These are phyloP conservation scores for Drosophila paulistorum DNA, from an alignment of 1,140 invertebrate species.

Conservation along the genomic window DNA sequence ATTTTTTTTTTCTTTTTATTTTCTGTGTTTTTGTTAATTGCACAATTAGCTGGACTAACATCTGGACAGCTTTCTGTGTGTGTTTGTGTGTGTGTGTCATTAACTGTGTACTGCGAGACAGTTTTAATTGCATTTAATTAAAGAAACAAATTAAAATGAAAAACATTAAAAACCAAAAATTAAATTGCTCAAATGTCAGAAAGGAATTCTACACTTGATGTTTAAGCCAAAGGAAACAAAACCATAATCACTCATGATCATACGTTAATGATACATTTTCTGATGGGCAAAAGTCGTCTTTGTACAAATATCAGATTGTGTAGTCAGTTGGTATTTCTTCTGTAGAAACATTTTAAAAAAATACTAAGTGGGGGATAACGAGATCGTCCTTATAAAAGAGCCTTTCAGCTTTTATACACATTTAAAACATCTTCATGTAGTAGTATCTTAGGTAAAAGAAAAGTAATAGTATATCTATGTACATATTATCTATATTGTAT, in stretches of 20 bases:
- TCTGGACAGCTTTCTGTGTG: slow-evolving; percentile 63
- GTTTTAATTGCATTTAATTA: slow-evolving; percentile 77
- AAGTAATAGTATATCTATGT: too few relatives aligned
- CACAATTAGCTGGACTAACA: slow-evolving; percentile 71
- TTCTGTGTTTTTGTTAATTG: slow-evolving; percentile 62
- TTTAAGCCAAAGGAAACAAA: neutral
- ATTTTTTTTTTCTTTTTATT: neutral
- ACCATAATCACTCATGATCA: neutral
- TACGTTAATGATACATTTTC: neutral
- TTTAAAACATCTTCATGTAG: too few relatives aligned
- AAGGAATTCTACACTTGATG: neutral
- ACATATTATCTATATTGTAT: too few relatives aligned
- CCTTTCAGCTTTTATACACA: too few relatives aligned
- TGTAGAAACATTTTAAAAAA: too few relatives aligned
- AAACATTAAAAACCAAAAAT: slow-evolving; percentile 52
- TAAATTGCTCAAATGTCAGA: slow-evolving; percentile 4
- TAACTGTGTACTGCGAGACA: slow-evolving; percentile 29
- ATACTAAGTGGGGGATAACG: too few relatives aligned
- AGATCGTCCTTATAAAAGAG: too few relatives aligned
- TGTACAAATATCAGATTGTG: too few relatives aligned
- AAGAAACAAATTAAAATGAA: slow-evolving; percentile 69
- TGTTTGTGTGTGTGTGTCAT: slow-evolving; percentile 13
- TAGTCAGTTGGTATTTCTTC: too few relatives aligned
- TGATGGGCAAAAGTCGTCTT: too few relatives aligned
- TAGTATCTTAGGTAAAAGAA: too few relatives aligned